Percentiles rank a stretch among this genome's conserved stretches.
Conservation (phyloP, 1,140 invertebrate genomes). For the Liolophura sinensis region DNA sequence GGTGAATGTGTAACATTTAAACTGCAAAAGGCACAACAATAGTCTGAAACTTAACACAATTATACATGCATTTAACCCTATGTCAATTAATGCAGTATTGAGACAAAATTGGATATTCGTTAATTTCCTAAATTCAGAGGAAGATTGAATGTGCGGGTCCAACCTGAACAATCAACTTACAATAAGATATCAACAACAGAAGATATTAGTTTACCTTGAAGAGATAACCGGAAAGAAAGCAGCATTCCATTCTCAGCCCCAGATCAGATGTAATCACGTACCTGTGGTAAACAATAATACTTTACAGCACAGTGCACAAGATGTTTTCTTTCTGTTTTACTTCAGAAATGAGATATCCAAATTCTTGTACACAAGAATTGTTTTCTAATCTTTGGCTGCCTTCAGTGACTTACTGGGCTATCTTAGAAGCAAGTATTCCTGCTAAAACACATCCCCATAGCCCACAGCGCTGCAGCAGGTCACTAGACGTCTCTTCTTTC, state of each 20-base stretch:
- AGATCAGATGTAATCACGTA: slow-evolving; percentile 53
- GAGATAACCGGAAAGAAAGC: slow-evolving; percentile 54
- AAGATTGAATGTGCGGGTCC: slow-evolving; percentile 6
- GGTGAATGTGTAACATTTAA: no score
- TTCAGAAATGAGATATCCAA: not conserved
- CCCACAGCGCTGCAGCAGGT: slow-evolving; percentile 52
- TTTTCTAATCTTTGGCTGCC: not conserved
- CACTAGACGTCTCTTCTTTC: slow-evolving; percentile 32
- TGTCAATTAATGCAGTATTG: no score
- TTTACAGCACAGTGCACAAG: no score
- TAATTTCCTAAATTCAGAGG: no score
- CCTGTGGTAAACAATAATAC: slow-evolving; percentile 21
- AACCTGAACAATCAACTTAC: no score
- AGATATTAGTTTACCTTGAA: slow-evolving; percentile 46
- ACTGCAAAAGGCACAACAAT: no score
- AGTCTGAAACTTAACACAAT: no score
- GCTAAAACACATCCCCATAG: slow-evolving; percentile 57
- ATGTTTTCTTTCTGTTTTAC: no score
- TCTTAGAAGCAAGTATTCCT: slow-evolving; percentile 55
- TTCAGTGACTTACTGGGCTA: slow-evolving; percentile 49
- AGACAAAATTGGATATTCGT: no score
- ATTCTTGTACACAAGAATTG: not conserved
- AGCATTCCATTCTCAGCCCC: slow-evolving; percentile 49
- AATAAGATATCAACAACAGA: not conserved
- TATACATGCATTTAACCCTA: no score